These are phyloP conservation scores for Berghia stephanieae DNA, from an alignment of 1,140 invertebrate genomes.

Conservation along the genomic window DNA sequence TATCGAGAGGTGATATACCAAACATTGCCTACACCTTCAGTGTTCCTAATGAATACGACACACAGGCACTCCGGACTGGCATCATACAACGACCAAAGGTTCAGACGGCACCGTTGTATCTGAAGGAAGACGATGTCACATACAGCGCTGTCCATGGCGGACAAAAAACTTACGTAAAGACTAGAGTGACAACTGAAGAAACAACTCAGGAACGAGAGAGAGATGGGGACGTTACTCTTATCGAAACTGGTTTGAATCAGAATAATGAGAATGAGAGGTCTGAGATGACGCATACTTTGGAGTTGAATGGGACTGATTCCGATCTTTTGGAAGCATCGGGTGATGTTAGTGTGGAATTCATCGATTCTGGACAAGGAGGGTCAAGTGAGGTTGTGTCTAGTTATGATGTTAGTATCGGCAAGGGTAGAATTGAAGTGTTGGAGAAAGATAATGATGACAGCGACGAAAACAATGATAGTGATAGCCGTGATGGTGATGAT, in stretches of 20 bases:
- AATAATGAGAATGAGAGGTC: too few species aligned
- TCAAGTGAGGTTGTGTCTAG: not conserved
- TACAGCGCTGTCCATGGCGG: too few species aligned
- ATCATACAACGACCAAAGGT: too few species aligned
- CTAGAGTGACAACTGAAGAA: not conserved
- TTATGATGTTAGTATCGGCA: not conserved
- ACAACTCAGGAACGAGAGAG: not conserved
- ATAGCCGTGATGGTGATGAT: not conserved
- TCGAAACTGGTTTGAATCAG: too few species aligned
- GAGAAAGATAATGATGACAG: too few species aligned
- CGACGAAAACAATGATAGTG: too few species aligned
- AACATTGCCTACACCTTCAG: constrained; percentile 62
- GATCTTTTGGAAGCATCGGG: too few species aligned
- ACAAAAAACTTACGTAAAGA: not conserved
- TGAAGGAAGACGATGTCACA: not conserved
- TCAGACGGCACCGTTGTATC: not conserved
- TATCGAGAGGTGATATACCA: constrained; percentile 51
- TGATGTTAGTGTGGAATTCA: too few species aligned
- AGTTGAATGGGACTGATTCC: too few species aligned
- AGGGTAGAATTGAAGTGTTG: not conserved
- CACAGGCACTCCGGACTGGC: too few species aligned
- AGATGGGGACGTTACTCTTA: not conserved
- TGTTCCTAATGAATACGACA: constrained; percentile 41
- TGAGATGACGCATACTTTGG: too few species aligned
- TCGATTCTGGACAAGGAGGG: not conserved